Evolutionary conservation across 2,113 vertebrate species (phyloP).

Genomic region (Cheilinus undulatus): DNA sequence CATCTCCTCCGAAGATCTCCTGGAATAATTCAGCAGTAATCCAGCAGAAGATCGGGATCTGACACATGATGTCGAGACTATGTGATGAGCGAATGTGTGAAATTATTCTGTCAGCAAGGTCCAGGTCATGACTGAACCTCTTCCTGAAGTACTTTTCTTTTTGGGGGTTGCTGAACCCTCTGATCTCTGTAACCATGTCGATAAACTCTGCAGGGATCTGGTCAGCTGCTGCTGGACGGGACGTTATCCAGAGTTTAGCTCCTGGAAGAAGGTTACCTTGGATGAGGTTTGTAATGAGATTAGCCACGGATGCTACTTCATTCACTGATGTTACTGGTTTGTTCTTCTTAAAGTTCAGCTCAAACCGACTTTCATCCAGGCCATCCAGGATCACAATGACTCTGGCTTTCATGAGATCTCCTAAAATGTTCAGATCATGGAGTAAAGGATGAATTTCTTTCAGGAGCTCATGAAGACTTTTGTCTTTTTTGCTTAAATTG

Average conservation of each 20-base stretch:
- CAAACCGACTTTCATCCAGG: constrained; percentile 66
- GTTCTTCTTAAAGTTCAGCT: constrained; percentile 43
- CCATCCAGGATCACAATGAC: constrained; percentile 59
- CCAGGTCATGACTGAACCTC: neutral
- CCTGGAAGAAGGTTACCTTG: constrained; percentile 54
- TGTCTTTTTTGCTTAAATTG: constrained; percentile 29
- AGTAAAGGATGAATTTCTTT: constrained; percentile 37
- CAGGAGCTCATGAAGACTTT: constrained; percentile 50
- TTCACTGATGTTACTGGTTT: constrained; percentile 19
- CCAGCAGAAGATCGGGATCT: constrained; percentile 74
- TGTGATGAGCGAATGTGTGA: constrained; percentile 51
- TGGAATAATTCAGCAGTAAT: constrained; percentile 59
- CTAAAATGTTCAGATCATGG: neutral
- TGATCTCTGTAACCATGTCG: constrained; percentile 58
- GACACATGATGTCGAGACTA: constrained; percentile 65
- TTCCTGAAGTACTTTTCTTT: constrained; percentile 66
- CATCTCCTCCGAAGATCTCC: constrained; percentile 17
- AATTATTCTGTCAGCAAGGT: constrained; percentile 20
- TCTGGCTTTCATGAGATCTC: constrained; percentile 6
- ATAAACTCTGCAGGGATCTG: constrained; percentile 56
- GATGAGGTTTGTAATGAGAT: constrained; percentile 60
- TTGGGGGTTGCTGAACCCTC: constrained; percentile 61
- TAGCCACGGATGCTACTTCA: constrained; percentile 27
- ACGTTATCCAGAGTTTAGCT: constrained; percentile 60
- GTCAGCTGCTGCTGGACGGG: constrained; percentile 51